phyloP scores from a whole-genome alignment of 53 echinoderm and acorn worm species.

The Glandiceps talaboti region DNA sequence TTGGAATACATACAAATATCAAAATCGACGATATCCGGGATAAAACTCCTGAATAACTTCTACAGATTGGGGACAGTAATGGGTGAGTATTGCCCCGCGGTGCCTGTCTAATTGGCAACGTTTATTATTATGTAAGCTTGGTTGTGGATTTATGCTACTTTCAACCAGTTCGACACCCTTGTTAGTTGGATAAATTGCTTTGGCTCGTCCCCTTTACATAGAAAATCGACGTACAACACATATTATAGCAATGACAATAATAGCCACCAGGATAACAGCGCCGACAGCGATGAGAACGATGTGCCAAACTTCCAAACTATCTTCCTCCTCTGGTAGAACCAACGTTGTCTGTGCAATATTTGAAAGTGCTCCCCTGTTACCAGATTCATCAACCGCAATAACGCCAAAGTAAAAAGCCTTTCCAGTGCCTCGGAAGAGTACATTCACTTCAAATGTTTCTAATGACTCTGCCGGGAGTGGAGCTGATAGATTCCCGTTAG shows the following conservation, averaged over 20 bases:
- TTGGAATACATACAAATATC: too few species aligned
- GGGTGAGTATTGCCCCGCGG: too few species aligned
- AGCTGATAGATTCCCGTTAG: slow-evolving; percentile 10
- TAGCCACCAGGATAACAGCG: not conserved
- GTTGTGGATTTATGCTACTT: too few species aligned
- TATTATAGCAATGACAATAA: not conserved
- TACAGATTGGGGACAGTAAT: too few species aligned
- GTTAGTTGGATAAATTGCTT: too few species aligned
- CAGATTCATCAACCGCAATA: slow-evolving; percentile 31
- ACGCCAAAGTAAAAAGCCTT: slow-evolving; percentile 38
- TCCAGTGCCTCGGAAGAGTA: slow-evolving; percentile 8
- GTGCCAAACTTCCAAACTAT: slow-evolving; percentile 6
- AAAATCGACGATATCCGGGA: too few species aligned
- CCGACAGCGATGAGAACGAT: slow-evolving; percentile 19
- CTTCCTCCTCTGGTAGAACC: not conserved
- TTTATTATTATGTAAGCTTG: too few species aligned
- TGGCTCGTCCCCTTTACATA: too few species aligned
- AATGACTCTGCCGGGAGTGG: slow-evolving; percentile 25
- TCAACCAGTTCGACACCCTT: too few species aligned
- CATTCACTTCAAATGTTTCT: slow-evolving; percentile 27
- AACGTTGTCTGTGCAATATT: slow-evolving; percentile 32
- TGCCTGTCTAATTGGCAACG: too few species aligned
- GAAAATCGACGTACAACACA: too few species aligned
- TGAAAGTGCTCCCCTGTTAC: slow-evolving; percentile 14
- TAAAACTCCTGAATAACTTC: too few species aligned